Evolutionary conservation across 2,888 invertebrate species (phyloP).

Genomic region (Nezara viridula): DNA sequence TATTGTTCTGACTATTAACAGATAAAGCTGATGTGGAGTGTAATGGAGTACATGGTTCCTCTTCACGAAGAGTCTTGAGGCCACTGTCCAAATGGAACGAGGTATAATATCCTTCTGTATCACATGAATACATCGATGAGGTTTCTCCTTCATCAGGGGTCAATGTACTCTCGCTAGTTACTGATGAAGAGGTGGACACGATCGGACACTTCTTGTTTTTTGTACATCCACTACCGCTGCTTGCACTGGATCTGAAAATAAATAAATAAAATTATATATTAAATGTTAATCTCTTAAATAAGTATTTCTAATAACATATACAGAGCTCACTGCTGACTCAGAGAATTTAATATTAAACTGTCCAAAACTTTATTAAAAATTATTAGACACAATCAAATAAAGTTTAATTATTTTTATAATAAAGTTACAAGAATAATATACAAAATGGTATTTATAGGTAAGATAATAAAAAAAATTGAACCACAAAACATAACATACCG

Average conservation of each 20-base stretch:
- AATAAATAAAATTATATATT: background rate
- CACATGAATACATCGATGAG: constrained; percentile 87
- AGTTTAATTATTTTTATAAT: background rate
- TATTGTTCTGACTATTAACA: constrained; percentile 72
- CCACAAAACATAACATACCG: constrained; percentile 70
- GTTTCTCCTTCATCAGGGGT: constrained; percentile 90
- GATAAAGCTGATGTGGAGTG: constrained; percentile 80
- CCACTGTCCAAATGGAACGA: constrained; percentile 98
- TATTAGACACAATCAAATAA: background rate
- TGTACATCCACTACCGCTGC: constrained; percentile 70
- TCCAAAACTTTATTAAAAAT: background rate
- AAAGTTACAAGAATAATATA: background rate
- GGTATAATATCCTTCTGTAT: constrained; percentile 97
- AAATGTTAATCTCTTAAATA: background rate
- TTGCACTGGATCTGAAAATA: constrained; percentile 69
- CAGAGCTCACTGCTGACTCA: background rate
- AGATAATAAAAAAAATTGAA: background rate
- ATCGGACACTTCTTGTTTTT: constrained; percentile 69
- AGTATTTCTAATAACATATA: background rate
- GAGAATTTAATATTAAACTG: background rate
- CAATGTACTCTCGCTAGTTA: constrained; percentile 87
- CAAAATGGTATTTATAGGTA: background rate
- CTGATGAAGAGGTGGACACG: constrained; percentile 84
- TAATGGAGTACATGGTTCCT: constrained; percentile 76
- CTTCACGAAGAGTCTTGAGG: constrained; percentile 85